phyloP scores from a whole-genome alignment of 2,113 vertebrate genomes.

The Halichoerus grypus region DNA sequence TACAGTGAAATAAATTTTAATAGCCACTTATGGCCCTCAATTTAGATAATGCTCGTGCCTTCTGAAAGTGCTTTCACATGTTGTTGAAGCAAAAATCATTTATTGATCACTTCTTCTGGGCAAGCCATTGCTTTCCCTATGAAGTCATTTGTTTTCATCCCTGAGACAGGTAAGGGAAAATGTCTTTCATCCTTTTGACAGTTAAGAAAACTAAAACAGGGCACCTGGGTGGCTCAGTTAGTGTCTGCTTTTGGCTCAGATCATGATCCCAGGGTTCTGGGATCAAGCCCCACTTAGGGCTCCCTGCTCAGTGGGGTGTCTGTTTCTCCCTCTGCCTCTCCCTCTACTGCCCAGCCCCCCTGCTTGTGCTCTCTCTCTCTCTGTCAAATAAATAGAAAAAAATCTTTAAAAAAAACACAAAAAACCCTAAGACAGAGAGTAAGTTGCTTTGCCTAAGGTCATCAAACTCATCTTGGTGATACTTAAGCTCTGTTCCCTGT shows the following conservation, averaged over 20 bases:
- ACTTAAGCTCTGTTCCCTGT: neutral
- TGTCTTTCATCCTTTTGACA: neutral
- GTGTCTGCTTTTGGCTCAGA: neutral
- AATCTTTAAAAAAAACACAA: neutral
- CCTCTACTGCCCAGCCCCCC: no score
- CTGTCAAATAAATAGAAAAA: neutral
- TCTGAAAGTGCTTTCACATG: constrained; percentile 46
- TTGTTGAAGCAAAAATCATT: constrained; percentile 52
- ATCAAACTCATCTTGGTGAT: neutral
- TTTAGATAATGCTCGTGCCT: constrained; percentile 40
- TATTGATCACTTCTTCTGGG: constrained; percentile 62
- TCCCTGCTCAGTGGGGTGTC: no score
- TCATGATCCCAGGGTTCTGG: no score
- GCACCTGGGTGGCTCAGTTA: neutral
- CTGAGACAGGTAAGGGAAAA: constrained; percentile 21
- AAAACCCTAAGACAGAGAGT: neutral
- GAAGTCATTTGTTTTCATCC: constrained; percentile 61
- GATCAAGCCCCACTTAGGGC: no score
- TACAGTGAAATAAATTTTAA: constrained; percentile 47
- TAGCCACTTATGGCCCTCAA: neutral
- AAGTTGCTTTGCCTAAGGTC: constrained; percentile 17
- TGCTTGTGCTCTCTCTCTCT: neutral
- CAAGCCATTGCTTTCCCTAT: constrained; percentile 30
- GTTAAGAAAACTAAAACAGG: constrained; percentile 38
- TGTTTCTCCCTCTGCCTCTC: neutral